Conservation (phyloP, 2,888 invertebrate species). For the Drosophila ezoana region DNA sequence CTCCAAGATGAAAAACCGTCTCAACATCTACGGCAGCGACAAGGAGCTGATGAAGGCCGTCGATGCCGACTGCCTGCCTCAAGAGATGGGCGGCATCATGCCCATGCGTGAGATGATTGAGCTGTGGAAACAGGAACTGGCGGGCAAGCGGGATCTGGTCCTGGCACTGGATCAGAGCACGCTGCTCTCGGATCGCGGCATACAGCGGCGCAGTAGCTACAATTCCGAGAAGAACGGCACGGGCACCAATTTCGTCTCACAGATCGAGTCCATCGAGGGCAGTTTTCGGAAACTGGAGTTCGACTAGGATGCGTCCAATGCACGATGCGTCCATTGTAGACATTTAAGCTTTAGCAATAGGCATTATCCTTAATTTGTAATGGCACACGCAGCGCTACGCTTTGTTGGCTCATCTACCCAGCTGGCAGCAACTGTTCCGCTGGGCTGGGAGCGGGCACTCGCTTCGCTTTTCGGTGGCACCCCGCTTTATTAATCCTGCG, state of each 20-base stretch:
- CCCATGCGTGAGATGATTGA: conserved; percentile 90
- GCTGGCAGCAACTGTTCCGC: conserved; percentile 19
- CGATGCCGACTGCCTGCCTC: conserved; percentile 88
- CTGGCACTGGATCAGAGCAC: conserved; percentile 88
- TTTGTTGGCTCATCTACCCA: conserved; percentile 54
- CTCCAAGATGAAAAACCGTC: conserved; percentile 89
- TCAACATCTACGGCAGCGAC: conserved; percentile 87
- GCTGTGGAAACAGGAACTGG: conserved; percentile 88
- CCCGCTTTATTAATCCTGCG: conserved; percentile 74
- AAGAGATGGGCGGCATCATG: conserved; percentile 90
- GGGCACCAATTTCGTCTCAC: conserved; percentile 81
- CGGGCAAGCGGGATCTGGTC: conserved; percentile 87
- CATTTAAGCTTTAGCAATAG: conserved; percentile 57
- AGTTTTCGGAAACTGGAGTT: conserved; percentile 90
- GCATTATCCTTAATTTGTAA: conserved; percentile 63
- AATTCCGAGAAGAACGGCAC: conserved; percentile 78
- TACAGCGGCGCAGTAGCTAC: conserved; percentile 83
- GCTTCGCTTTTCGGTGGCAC: conserved; percentile 75
- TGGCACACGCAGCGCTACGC: conserved; percentile 64
- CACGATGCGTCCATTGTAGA: conserved; percentile 25
- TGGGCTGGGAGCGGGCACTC: conserved; percentile 50
- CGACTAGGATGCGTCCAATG: conserved; percentile 85
- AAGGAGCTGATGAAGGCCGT: conserved; percentile 87
- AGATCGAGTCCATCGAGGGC: conserved; percentile 85
- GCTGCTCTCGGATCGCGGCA: conserved; percentile 88